Conservation (phyloP, 2,797 vertebrate genomes). For the Pangasius krempfi region DNA sequence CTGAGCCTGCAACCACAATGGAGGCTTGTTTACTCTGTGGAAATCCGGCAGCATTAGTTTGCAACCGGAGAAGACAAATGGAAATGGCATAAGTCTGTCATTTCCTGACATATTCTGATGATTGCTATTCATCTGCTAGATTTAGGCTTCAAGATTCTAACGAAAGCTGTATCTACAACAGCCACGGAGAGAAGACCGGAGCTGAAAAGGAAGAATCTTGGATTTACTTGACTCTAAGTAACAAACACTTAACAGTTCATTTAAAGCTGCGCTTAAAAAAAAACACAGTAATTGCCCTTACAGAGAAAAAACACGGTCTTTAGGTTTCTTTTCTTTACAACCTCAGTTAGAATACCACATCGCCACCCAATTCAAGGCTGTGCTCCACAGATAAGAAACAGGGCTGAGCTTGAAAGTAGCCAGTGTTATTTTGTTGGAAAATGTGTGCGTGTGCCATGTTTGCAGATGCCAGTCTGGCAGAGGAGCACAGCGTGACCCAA, state of each 20-base stretch:
- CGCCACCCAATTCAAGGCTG: background rate
- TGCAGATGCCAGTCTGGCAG: conserved; percentile 28
- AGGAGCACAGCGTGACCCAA: background rate
- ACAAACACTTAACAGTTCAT: background rate
- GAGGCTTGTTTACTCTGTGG: conserved; percentile 47
- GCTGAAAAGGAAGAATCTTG: background rate
- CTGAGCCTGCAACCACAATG: conserved; percentile 44
- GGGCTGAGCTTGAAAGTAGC: conserved; percentile 13
- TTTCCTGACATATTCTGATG: background rate
- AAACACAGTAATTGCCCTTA: background rate
- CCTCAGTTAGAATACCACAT: background rate
- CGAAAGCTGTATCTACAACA: background rate
- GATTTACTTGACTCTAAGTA: background rate
- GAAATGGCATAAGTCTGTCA: background rate
- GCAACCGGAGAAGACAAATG: conserved; percentile 38
- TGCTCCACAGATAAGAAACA: conserved; percentile 25
- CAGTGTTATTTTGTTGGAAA: conserved; percentile 23
- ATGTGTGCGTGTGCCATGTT: conserved; percentile 8
- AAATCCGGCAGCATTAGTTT: conserved; percentile 42
- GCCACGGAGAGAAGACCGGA: background rate
- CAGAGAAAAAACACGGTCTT: too few relatives aligned
- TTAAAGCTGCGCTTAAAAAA: background rate
- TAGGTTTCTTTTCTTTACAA: background rate
- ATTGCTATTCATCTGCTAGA: background rate
- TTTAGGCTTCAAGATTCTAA: background rate